These are phyloP conservation scores for Zaprionus gabonicus DNA, from an alignment of 1,140 invertebrate species.

Conservation along the genomic window DNA sequence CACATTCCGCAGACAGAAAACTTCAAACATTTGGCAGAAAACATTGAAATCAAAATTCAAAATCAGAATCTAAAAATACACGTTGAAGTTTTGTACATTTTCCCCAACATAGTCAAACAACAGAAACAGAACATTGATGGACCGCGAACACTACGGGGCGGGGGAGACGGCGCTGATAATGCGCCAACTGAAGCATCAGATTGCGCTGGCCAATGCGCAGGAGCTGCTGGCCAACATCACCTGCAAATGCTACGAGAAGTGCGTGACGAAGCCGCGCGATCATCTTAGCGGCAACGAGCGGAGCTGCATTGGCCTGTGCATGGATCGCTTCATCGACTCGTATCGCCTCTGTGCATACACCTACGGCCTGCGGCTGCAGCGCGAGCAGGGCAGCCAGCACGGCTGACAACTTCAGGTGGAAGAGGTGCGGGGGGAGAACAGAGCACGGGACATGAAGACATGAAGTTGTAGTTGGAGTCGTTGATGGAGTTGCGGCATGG, in stretches of 20 bases:
- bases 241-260: conserved; percentile 47
- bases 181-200: conserved; percentile 31
- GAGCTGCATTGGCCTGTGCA: conserved; percentile 35
- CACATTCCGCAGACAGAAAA: neutral
- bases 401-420: neutral
- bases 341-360: conserved; percentile 43
- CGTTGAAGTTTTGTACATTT: neutral
- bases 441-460: no score
- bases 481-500: neutral
- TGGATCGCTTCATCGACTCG: conserved; percentile 45
- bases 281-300: conserved; percentile 24
- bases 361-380: conserved; percentile 32
- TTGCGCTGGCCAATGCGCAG: conserved; percentile 37
- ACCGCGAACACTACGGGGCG: neutral
- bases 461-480: neutral
- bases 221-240: conserved; percentile 33
- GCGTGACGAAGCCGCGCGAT: conserved; percentile 23
- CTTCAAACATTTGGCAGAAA: neutral
- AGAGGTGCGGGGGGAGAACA: neutral
- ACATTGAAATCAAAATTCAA: neutral
- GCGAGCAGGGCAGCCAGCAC: conserved; percentile 16
- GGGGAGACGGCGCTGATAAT: conserved; percentile 18
- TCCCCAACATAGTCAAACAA: neutral
- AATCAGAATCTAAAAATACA: neutral
- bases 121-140: neutral